Conservation (phyloP, 1,140 invertebrate species). For the Conopomorpha cramerella region DNA sequence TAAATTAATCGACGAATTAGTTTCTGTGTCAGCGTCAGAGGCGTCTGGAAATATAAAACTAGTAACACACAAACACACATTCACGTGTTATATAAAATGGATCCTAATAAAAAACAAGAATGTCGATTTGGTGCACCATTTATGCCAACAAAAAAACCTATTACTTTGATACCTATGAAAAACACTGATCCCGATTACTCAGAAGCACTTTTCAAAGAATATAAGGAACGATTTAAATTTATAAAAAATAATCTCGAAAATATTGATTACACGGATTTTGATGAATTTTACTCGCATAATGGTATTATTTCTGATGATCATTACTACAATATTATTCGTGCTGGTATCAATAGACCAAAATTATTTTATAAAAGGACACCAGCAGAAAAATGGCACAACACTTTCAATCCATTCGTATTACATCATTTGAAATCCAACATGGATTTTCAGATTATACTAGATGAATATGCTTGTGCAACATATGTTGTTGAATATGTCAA, state of each 20-base stretch:
- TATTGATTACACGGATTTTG: too few species aligned
- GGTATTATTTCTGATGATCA: too few species aligned
- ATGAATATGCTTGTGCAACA: slow-evolving; percentile 35
- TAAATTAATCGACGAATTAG: too few species aligned
- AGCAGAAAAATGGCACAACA: not conserved
- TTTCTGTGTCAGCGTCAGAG: slow-evolving; percentile 7
- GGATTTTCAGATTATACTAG: slow-evolving; percentile 35
- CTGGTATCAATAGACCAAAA: slow-evolving; percentile 6
- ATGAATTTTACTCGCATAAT: too few species aligned
- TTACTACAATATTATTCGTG: too few species aligned
- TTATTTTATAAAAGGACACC: slow-evolving; percentile 1
- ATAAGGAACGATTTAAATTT: too few species aligned
- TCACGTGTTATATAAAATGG: too few species aligned
- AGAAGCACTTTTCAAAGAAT: too few species aligned
- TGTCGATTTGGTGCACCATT: slow-evolving; percentile 36
- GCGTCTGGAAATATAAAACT: slow-evolving; percentile 7
- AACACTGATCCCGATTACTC: too few species aligned
- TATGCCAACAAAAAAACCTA: too few species aligned
- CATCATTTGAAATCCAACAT: slow-evolving; percentile 19
- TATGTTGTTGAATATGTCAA: slow-evolving; percentile 24
- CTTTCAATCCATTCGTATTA: not conserved
- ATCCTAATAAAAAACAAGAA: slow-evolving; percentile 26
- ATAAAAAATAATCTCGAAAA: too few species aligned
- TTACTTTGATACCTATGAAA: too few species aligned
- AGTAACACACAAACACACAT: slow-evolving; percentile 30